Conservation (phyloP, 2,113 vertebrate species). For the Ptychochromis oligacanthus region DNA sequence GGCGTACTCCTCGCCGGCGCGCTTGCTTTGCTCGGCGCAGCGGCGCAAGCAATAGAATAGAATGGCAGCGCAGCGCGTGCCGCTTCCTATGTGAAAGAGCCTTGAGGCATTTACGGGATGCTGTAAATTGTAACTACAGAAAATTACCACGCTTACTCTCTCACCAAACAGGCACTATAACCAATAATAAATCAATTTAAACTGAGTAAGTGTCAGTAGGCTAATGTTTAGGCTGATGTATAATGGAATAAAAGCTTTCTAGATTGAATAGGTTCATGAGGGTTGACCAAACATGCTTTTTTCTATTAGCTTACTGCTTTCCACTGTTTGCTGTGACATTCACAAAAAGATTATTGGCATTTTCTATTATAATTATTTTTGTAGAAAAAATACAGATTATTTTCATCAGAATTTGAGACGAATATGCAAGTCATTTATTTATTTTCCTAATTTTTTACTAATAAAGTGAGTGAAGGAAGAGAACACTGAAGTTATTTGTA, state of each 20-base stretch:
- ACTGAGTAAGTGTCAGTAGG: not conserved
- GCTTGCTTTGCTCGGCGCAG: too few species aligned
- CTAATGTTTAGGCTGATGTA: not conserved
- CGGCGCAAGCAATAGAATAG: too few species aligned
- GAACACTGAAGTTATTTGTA: not conserved
- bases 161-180: not conserved
- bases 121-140: too few species aligned
- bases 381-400: not conserved
- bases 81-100: too few species aligned
- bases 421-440: not conserved
- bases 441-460: not conserved
- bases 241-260: not conserved
- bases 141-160: not conserved
- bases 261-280: conserved; percentile 7
- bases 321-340: not conserved
- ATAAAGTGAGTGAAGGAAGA: not conserved
- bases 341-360: too few species aligned
- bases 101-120: not conserved
- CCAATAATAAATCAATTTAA: not conserved
- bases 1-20: too few species aligned
- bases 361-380: too few species aligned
- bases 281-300: not conserved
- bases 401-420: not conserved
- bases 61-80: too few species aligned
- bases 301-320: not conserved